A percentile compares a stretch with the other conserved stretches of the same genome.
These are phyloP conservation scores for Mesorhabditis sp. DNA, from an alignment of 2,888 invertebrate genomes.

Conservation along the genomic window DNA sequence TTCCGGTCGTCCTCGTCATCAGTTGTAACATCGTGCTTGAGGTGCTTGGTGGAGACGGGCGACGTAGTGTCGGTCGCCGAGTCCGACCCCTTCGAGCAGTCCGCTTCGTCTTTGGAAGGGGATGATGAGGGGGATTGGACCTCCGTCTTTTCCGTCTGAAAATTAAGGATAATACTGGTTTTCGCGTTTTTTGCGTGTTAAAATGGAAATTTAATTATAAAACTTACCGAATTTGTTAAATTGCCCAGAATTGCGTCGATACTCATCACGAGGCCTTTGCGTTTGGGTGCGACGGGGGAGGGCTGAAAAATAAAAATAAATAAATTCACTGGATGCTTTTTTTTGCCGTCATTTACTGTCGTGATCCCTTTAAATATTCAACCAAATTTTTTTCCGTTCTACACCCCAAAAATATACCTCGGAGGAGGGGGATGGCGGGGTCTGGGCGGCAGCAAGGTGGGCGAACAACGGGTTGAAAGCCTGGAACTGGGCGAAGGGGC, in stretches of 20 bases:
- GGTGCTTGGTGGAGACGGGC: neutral
- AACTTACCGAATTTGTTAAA: neutral
- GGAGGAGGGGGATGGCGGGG: neutral
- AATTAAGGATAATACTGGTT: neutral
- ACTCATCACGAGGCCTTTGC: constrained; percentile 2
- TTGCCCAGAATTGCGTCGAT: constrained; percentile 4
- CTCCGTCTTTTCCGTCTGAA: constrained; percentile 1
- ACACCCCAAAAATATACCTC: no score
- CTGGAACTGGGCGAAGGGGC: neutral
- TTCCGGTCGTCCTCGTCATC: no score
- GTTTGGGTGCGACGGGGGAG: neutral
- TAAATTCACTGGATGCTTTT: no score
- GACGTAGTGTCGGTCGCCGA: neutral
- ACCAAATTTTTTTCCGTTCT: no score
- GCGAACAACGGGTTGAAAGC: neutral
- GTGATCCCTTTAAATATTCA: no score
- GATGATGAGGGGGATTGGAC: neutral
- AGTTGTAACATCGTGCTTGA: neutral
- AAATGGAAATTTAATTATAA: neutral
- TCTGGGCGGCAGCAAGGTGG: neutral
- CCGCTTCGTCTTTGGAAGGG: constrained; percentile 2
- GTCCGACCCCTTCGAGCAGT: constrained; percentile 1
- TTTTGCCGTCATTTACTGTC: no score
- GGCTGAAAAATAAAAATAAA: neutral
- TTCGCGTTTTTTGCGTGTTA: no score